Conservation (phyloP, 2,113 vertebrate species). For the Accipiter cooperii region DNA sequence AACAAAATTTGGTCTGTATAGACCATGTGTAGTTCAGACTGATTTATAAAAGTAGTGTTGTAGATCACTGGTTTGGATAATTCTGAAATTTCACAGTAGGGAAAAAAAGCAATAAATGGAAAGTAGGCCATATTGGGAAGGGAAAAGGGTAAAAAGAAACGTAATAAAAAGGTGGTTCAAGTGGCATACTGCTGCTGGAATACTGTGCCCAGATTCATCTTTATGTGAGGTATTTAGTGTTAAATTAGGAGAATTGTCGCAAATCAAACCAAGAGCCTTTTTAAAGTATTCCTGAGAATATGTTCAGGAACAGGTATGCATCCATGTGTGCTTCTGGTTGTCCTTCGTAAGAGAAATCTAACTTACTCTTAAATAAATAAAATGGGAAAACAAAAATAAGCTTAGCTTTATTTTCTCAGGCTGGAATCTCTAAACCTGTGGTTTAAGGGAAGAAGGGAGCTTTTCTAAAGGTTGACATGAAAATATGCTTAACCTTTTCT, state of each 20-base stretch:
- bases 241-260: not conserved
- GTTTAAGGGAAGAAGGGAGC: not conserved
- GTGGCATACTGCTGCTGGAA: not conserved
- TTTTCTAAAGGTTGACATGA: not conserved
- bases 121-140: not conserved
- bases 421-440: not conserved
- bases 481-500: not conserved
- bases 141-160: not conserved
- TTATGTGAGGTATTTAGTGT: not conserved
- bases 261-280: not conserved
- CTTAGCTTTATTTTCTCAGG: not conserved
- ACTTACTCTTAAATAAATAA: not conserved
- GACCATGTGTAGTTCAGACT: not conserved
- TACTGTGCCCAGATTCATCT: not conserved
- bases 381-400: not conserved
- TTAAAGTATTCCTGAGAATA: not conserved
- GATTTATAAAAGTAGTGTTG: not conserved
- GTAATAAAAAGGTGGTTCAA: not conserved
- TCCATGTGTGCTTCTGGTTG: not conserved
- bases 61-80: not conserved
- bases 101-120: not conserved
- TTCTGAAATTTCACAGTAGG: not conserved
- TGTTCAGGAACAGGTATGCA: not conserved
- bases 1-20: not conserved
- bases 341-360: not conserved